Evolutionary conservation across 2,888 invertebrate species (phyloP), one percentile per base, ranked within the genome.

Genomic region (Allacma fusca): DNA sequence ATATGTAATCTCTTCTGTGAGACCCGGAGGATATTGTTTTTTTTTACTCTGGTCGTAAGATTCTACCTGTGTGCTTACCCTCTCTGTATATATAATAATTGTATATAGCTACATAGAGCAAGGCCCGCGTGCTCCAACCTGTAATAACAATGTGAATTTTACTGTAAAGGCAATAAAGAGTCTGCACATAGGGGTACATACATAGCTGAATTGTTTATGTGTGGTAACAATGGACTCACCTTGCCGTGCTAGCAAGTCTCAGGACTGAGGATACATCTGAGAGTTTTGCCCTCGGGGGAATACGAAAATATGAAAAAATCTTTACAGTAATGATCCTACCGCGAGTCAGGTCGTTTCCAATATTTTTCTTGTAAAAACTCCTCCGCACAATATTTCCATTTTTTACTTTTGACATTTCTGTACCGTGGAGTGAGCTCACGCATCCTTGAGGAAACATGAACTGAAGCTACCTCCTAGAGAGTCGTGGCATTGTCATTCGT

Each of bases 281-380:
- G 4, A 28, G 67, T 26, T n/a, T 24, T 67, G 67, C 29, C 68
- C 68, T 73, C 26, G 57, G 34, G 62, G 73, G 62, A 62, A 73
- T 19, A 73, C 28, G 73, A 62, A 70, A 73, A 73, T 62, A 73
- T 73, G 73, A 73, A 73, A 73, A 73, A 71, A 67, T 21, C 67
- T 67, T 67, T 67, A 67, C 24, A 29, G 50, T 50, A 50, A 50
- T 50, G 50, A 19, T 50, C 50, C 4, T 50, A 50, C 50, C 50
- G n/a, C 50, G 50, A 50, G 50, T 12, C 7, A 50, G 50, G 2
- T 50, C 50, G 9, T 5, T 50, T 16, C 50, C 5, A 50, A 12
- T 50, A 12, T 50, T 50, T 50, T 50, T n/a, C 50, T 50, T 16
- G 50, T 50, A 40, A 40, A 40, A 40, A 34, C 50, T 50, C 44